These are phyloP conservation scores for Drosophila picticornis DNA, from an alignment of 2,888 invertebrate species.

Conservation along the genomic window DNA sequence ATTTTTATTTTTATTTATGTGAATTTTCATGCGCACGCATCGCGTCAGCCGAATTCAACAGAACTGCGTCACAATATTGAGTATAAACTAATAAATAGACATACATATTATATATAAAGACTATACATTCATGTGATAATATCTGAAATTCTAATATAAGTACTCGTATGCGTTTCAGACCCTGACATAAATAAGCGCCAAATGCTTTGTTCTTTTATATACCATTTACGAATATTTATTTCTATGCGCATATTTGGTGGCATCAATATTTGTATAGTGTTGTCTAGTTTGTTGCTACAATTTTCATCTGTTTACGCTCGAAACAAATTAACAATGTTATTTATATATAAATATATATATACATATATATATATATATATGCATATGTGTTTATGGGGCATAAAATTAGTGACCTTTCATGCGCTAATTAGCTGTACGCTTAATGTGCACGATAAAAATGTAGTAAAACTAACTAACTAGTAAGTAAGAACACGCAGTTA, in stretches of 20 bases:
- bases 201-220: not conserved
- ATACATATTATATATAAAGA: constrained; percentile 1
- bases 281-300: constrained; percentile 7
- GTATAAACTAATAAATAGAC: constrained; percentile 15
- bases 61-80: constrained; percentile 51
- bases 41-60: constrained; percentile 47
- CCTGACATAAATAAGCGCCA: constrained; percentile 30
- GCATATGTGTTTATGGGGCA: not conserved
- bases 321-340: constrained; percentile 18
- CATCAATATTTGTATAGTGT: constrained; percentile 26
- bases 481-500: not conserved
- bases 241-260: constrained; percentile 1
- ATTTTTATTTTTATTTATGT: constrained; percentile 43
- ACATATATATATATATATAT: not conserved
- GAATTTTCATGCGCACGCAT: constrained; percentile 25
- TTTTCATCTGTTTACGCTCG: constrained; percentile 30
- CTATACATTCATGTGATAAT: not conserved
- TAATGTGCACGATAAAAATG: not conserved
- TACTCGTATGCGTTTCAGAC: constrained; percentile 4
- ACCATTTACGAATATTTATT: constrained; percentile 3
- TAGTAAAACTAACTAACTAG: not conserved
- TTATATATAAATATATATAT: too few species aligned
- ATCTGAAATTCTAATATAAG: constrained; percentile 11
- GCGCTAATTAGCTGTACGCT: constrained; percentile 15
- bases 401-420: constrained; percentile 19